Conservation (phyloP, 2,113 vertebrate species). For the Coptodon rendalli region DNA sequence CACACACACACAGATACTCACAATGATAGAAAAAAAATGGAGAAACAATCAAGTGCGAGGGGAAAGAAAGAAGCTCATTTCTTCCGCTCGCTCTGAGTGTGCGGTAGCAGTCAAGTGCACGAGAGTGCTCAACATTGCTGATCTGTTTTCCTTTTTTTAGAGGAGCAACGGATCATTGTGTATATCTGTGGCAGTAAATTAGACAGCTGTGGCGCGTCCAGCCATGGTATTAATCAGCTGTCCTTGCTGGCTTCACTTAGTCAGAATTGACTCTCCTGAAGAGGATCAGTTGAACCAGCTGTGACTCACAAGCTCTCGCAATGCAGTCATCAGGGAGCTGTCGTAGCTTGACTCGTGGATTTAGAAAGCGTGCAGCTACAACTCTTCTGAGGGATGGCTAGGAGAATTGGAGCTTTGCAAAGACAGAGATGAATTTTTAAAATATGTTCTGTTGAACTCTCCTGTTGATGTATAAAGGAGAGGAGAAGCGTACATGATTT, state of each 20-base stretch:
- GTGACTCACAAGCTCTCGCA: conserved; percentile 26
- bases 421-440: not conserved
- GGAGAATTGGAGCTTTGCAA: not conserved
- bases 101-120: not conserved
- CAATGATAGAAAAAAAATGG: not conserved
- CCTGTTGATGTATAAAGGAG: conserved; percentile 7
- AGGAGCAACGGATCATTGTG: not conserved
- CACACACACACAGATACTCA: not conserved
- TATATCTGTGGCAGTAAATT: conserved; percentile 3
- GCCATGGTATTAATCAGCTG: conserved; percentile 33
- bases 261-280: conserved; percentile 33
- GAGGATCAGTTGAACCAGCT: conserved; percentile 33
- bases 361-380: not conserved
- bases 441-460: not conserved
- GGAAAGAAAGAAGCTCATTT: conserved; percentile 1
- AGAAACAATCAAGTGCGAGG: conserved; percentile 20
- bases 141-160: not conserved
- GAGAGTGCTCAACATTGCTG: not conserved
- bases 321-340: conserved; percentile 5
- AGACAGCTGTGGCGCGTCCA: not conserved
- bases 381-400: not conserved
- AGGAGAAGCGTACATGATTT: not conserved
- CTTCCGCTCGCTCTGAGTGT: not conserved
- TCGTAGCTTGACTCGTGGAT: conserved; percentile 5
- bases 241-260: conserved; percentile 6